Evolutionary conservation across 2,888 invertebrate genomes (phyloP).

Genomic region (Tyria jacobaeae): DNA sequence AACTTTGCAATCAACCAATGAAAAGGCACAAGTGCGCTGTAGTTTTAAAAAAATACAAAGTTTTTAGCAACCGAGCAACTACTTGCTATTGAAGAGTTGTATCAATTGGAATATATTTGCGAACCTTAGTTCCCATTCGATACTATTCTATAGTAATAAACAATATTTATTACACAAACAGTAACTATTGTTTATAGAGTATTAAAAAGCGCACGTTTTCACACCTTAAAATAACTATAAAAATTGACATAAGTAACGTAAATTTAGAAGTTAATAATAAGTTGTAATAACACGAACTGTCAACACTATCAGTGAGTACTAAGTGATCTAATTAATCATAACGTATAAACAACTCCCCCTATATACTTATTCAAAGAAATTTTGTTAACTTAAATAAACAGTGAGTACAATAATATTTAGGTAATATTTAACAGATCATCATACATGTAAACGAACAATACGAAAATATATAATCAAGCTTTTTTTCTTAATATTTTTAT

Average conservation of each 20-base stretch:
- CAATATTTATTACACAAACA: background rate
- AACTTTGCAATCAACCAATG: too few species aligned
- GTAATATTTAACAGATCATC: too few species aligned
- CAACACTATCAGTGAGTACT: background rate
- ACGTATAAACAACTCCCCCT: too few species aligned
- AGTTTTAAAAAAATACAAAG: background rate
- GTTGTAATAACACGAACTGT: background rate
- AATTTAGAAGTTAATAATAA: background rate
- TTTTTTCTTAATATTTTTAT: too few species aligned
- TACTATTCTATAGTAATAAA: background rate
- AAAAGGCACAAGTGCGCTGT: too few species aligned
- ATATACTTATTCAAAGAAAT: too few species aligned
- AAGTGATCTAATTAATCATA: background rate
- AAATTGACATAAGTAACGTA: background rate
- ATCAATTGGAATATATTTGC: too few species aligned
- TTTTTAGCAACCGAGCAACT: background rate
- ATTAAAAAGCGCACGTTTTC: conserved; percentile 4
- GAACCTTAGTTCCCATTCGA: background rate
- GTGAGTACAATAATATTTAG: too few species aligned
- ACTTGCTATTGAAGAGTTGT: background rate
- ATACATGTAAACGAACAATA: too few species aligned
- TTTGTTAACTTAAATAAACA: too few species aligned
- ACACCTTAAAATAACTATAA: background rate
- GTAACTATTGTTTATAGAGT: background rate
- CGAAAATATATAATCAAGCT: too few species aligned